Conservation (phyloP, 2,888 invertebrate genomes). For the Leptopilina drosophilae region DNA sequence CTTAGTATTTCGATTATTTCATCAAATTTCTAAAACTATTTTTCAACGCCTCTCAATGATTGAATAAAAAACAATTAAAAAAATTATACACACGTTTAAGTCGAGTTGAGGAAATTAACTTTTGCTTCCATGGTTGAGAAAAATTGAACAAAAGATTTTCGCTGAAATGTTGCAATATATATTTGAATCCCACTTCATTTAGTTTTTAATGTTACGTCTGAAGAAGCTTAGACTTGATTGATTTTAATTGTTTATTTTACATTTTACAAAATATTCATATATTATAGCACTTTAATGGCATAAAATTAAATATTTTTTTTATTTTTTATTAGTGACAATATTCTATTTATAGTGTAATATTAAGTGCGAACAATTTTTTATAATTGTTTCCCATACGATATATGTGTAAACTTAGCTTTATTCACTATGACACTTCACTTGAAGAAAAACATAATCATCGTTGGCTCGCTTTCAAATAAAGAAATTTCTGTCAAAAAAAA, state of each 20-base stretch:
- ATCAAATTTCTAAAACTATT: too few relatives aligned
- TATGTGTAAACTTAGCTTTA: constrained; percentile 24
- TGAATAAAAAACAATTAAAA: too few relatives aligned
- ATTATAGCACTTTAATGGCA: background rate
- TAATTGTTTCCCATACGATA: constrained; percentile 3
- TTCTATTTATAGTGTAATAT: constrained; percentile 17
- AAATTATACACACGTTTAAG: too few relatives aligned
- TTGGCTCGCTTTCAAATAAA: constrained; percentile 20
- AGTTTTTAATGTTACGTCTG: background rate
- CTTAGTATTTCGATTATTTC: too few relatives aligned
- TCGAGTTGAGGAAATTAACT: too few relatives aligned
- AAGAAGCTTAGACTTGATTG: background rate
- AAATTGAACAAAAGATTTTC: too few relatives aligned
- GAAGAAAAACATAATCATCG: background rate
- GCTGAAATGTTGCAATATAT: background rate
- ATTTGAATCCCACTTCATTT: background rate
- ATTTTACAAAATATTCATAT: background rate
- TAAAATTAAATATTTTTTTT: constrained; percentile 4
- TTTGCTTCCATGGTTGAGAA: too few relatives aligned
- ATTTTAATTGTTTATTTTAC: constrained; percentile 3
- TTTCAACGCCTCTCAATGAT: too few relatives aligned
- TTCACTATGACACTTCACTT: constrained; percentile 1
- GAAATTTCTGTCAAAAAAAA: background rate
- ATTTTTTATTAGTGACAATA: background rate
- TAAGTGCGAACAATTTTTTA: constrained; percentile 8